Percentiles rank a stretch among this genome's conserved stretches.
phyloP scores from a whole-genome alignment of 2,888 invertebrate genomes.

The Penaeus monodon region DNA sequence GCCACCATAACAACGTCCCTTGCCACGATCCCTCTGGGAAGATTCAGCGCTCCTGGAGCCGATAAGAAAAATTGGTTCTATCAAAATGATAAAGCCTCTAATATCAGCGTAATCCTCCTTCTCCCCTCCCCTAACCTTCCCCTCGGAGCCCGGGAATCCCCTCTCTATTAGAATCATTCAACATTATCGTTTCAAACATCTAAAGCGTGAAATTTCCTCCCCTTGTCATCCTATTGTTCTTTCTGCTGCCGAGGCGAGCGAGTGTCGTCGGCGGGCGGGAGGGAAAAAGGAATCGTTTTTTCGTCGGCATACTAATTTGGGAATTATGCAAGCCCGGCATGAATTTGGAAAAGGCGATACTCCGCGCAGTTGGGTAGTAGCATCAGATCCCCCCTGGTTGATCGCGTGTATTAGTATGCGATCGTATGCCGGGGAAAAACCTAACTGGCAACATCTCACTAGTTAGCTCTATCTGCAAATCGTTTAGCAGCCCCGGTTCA shows the following conservation, averaged over 20 bases:
- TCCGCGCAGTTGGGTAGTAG: no score
- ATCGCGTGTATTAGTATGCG: background rate
- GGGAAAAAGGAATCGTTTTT: background rate
- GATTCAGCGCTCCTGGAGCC: constrained; percentile 48
- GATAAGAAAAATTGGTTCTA: constrained; percentile 61
- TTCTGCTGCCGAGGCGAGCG: constrained; percentile 34
- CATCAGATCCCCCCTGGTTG: no score
- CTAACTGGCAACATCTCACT: constrained; percentile 46
- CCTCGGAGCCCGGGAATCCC: constrained; percentile 37
- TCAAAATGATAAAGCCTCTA: constrained; percentile 60
- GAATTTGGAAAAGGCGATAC: constrained; percentile 14
- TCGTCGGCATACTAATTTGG: background rate
- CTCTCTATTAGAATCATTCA: constrained; percentile 60
- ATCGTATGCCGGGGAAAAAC: constrained; percentile 21
- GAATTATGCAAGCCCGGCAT: background rate
- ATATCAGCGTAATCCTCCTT: constrained; percentile 52
- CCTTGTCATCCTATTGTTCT: constrained; percentile 58
- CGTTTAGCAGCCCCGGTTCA: constrained; percentile 54
- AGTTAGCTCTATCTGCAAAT: constrained; percentile 64
- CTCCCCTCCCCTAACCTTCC: constrained; percentile 21
- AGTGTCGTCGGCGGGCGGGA: constrained; percentile 14
- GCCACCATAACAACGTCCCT: constrained; percentile 49
- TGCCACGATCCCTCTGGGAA: constrained; percentile 41
- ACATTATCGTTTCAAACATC: constrained; percentile 58
- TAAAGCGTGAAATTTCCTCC: constrained; percentile 56